Evolutionary conservation across 2,797 vertebrate genomes (phyloP).

Genomic region (Simalia tracyae): DNA sequence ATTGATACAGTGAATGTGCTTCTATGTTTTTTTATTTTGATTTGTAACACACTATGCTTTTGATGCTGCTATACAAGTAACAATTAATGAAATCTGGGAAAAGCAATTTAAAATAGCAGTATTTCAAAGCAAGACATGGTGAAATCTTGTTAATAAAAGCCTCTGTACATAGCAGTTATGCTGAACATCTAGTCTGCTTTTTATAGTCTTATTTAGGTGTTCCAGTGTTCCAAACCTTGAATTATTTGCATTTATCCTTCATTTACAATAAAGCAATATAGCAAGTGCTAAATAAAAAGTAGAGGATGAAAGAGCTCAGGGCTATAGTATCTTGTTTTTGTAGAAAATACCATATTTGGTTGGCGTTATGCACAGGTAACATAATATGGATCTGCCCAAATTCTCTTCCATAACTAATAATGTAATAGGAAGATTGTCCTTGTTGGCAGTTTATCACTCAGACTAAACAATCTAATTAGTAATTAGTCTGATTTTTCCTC

Average conservation of each 20-base stretch:
- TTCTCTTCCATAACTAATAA: background rate
- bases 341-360: background rate
- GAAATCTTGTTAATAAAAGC: background rate
- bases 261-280: background rate
- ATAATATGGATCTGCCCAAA: background rate
- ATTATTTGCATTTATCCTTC: background rate
- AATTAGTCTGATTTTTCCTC: background rate
- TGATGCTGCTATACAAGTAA: background rate
- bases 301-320: too few relatives aligned
- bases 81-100: background rate
- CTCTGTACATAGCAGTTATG: background rate
- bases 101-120: background rate
- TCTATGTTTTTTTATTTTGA: background rate
- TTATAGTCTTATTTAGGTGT: background rate
- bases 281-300: background rate
- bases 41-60: background rate
- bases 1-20: background rate
- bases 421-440: background rate
- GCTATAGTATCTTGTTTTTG: background rate
- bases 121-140: background rate
- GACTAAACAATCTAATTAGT: background rate
- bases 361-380: background rate
- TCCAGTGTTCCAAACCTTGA: too few relatives aligned
- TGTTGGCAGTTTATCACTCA: background rate
- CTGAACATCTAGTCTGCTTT: background rate